Evolutionary conservation across 2,113 vertebrate genomes (phyloP), one percentile per base, ranked within the genome.

Genomic region (Pterocles orientalis): DNA sequence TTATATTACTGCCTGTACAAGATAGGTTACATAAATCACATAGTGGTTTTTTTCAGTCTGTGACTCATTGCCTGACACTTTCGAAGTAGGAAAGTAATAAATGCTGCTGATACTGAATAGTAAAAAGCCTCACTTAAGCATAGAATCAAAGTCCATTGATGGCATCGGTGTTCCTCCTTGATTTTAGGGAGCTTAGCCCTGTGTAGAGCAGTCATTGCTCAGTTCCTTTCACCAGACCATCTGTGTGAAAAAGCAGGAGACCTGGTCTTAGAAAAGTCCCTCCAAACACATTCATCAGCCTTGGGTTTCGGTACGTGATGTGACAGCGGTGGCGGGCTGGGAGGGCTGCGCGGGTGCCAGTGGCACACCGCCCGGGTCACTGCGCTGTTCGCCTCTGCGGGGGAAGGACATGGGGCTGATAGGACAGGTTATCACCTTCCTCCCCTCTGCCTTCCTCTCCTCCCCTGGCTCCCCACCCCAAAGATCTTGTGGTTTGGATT

Each of bases 401-500:
- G 29, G 79, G 36, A 68, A 47, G 53, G 54, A 18, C 31, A 6
- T 0, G 10, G 43, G 28, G 48, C 39, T 56, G 56, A 11, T 6
- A 23, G 39, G 31, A 26, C n/a, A 82, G 29, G 47, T 87, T 48
- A 5, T 20, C 41, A 34, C 45, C 51, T 83, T 43, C 56, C 43
- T 65, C 26, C 36, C 66, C 54, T 79, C 69, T 21, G 23, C 56
- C 57, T 72, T 61, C 33, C 64, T 83, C 57, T 61, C 31, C 78
- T 82, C 21, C 41, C 17, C 57, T 57, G 21, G 4, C 9, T 70
- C 36, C 31, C 41, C 15, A 57, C 17, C 34, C 54, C 4, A 2
- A 58, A 78, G 48, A 29, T 83, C 88, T 86, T 75, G 57, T 51
- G 60, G 50, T 85, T 82, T 69, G 60, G 58, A 76, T 91, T 91